phyloP scores from a whole-genome alignment of 1,140 invertebrate genomes.

The Halictus rubicundus region DNA sequence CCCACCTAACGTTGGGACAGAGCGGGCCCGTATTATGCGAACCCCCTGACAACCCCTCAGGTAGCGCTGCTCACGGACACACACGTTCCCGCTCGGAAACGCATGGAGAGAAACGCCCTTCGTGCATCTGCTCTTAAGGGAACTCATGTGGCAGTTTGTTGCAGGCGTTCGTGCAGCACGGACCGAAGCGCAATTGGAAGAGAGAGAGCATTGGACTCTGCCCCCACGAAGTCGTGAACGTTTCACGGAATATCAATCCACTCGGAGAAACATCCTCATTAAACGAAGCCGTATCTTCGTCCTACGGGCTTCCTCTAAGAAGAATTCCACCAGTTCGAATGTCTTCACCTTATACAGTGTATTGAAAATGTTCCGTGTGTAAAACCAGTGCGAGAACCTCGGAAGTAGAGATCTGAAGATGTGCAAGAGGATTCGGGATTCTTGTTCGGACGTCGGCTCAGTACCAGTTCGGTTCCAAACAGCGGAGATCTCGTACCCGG shows the following conservation, averaged over 20 bases:
- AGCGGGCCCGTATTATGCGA: slow-evolving; percentile 67
- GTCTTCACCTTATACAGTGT: no score
- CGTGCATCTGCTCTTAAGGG: slow-evolving; percentile 73
- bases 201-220: not conserved
- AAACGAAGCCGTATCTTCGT: no score
- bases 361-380: no score
- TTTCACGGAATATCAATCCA: not conserved
- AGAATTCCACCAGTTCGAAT: not conserved
- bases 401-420: slow-evolving; percentile 50
- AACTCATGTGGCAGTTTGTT: slow-evolving; percentile 69
- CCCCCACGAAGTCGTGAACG: not conserved
- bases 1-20: slow-evolving; percentile 57
- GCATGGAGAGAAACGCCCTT: slow-evolving; percentile 66
- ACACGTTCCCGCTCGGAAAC: slow-evolving; percentile 30
- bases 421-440: slow-evolving; percentile 53
- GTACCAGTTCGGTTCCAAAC: slow-evolving; percentile 12
- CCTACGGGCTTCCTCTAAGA: not conserved
- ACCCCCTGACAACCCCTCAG: slow-evolving; percentile 71
- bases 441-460: not conserved
- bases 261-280: no score
- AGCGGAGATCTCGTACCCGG: not conserved
- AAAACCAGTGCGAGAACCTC: no score
- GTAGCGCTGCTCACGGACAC: slow-evolving; percentile 38
- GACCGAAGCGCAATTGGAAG: slow-evolving; percentile 33
- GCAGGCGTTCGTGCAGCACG: slow-evolving; percentile 68